Base-by-base conservation (phyloP, 2,797 vertebrate genomes). In the Columba guinea region DNA sequence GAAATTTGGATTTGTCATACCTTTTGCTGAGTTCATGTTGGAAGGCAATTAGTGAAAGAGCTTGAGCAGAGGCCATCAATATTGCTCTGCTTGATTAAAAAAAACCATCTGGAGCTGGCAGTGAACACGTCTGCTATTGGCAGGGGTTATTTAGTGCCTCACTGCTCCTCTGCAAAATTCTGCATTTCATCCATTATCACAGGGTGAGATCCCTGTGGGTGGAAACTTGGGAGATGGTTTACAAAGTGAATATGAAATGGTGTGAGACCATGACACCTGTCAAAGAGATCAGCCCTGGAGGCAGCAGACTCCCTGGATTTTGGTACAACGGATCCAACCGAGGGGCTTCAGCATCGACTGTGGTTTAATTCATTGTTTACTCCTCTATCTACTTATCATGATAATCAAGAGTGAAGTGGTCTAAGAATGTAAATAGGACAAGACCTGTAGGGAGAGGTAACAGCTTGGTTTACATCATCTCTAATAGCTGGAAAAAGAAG, bases 51-150 rank as follows among this genome's bases (percentile, higher is more conserved):
- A 97, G 94, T 65, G 75, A 90, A 92, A 96, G 87, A 95, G 90
- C 96, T 96, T 90, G 81, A 67, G 84, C 85, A 90, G 79, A 86
- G 93, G 86, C 96, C 93, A 94, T 97, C 95, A 92, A 89, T 97
- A 97, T 97, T 96, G 94, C 83, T 86, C 90, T 93, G 89, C 93
- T 97, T 96, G 77, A 91, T 97, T 95, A 96, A 96, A 97, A 97
- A 97, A 90, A 93, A 87, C 71, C 71, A 34, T 89, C 90, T 92
- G 96, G 90, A 96, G 92, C 95, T 96, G 93, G 94, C 88, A 93
- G 58, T 83, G 92, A 81, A 56, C 49, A 82, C 41, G 39, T 15
- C 81, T 95, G 88, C 84, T 89, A 27, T 81, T 91, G 94, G 89
- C 81, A 96, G 93, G 80, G 86, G 90, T 97, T 97, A 95, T 97